phyloP scores from a whole-genome alignment of 2,113 vertebrate species.

The Arizona elegans region DNA sequence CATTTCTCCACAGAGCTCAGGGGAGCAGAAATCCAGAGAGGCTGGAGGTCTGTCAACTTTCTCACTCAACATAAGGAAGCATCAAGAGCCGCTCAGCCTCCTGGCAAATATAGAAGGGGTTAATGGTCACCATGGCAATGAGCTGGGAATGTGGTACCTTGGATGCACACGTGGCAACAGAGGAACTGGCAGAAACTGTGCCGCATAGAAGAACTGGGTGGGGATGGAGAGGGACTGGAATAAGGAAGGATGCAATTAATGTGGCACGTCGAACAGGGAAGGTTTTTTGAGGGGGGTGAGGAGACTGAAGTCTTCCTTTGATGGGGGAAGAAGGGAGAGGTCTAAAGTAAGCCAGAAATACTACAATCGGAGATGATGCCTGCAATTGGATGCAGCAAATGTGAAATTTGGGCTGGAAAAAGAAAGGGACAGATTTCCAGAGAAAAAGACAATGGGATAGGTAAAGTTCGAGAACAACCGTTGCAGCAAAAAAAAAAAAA shows the following conservation, averaged over 20 bases:
- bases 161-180: neutral
- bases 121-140: conserved; percentile 29
- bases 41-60: neutral
- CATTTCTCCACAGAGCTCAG: neutral
- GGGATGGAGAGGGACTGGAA: neutral
- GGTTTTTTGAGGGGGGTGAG: neutral
- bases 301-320: neutral
- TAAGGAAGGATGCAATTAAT: neutral
- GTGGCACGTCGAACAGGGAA: neutral
- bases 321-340: neutral
- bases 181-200: conserved; percentile 21
- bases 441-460: neutral
- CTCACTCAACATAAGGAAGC: neutral
- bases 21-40: neutral
- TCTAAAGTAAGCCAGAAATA: neutral
- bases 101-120: neutral
- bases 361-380: neutral
- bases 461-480: neutral
- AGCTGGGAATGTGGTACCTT: conserved; percentile 24
- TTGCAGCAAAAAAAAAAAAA: neutral
- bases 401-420: neutral
- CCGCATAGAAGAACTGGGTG: neutral
- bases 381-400: neutral
- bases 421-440: neutral
- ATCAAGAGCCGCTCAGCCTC: neutral